These are phyloP conservation scores for Centrocercus urophasianus DNA, from an alignment of 2,113 vertebrate genomes.

Conservation along the genomic window DNA sequence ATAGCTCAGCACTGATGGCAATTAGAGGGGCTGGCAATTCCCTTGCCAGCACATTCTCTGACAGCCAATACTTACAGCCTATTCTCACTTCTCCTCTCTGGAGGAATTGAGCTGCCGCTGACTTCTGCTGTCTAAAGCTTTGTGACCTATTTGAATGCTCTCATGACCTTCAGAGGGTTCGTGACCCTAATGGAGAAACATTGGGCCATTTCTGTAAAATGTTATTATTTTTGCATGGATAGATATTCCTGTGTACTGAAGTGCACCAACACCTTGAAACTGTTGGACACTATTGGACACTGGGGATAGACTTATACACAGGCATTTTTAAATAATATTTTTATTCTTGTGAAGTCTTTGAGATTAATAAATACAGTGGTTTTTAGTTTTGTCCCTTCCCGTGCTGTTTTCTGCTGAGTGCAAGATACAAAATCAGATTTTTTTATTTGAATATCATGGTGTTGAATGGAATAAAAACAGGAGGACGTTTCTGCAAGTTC, in stretches of 20 bases:
- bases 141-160: background rate
- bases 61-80: background rate
- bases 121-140: slow-evolving; percentile 43
- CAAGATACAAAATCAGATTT: background rate
- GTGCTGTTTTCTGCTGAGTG: background rate
- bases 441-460: background rate
- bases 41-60: background rate
- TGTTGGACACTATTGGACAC: background rate
- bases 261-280: background rate
- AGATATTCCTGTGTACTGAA: background rate
- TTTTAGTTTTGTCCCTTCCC: background rate
- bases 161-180: background rate
- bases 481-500: background rate
- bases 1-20: background rate
- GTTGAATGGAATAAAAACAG: background rate
- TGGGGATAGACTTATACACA: background rate
- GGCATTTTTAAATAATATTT: background rate
- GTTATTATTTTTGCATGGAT: background rate
- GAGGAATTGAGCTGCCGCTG: slow-evolving; percentile 13
- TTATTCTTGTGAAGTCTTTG: background rate
- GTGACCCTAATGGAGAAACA: background rate
- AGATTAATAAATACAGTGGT: background rate
- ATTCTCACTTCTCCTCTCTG: slow-evolving; percentile 8
- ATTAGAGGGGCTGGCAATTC: background rate
- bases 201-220: background rate